Evolutionary conservation across 2,888 invertebrate genomes (phyloP).

Genomic region (Drosophila meridiana): DNA sequence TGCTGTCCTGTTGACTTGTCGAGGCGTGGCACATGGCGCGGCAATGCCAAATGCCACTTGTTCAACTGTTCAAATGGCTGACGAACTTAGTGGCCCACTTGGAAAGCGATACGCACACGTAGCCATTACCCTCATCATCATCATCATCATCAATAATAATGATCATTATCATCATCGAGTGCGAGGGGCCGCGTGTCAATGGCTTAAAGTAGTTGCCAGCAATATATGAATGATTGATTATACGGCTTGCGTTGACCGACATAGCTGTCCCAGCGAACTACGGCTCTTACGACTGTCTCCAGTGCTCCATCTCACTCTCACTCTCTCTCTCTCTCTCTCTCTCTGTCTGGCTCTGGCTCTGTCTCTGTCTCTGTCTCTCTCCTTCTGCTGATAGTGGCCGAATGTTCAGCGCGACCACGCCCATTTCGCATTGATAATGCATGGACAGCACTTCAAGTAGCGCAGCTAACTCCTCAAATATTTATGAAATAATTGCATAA

Average conservation of each 20-base stretch:
- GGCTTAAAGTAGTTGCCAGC: constrained; percentile 63
- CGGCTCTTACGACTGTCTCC: background rate
- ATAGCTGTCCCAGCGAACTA: background rate
- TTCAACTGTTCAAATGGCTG: constrained; percentile 37
- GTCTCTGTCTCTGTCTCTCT: background rate
- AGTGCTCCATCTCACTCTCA: background rate
- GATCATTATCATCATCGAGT: constrained; percentile 13
- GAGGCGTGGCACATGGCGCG: constrained; percentile 4
- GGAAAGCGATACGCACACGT: constrained; percentile 9
- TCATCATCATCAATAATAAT: constrained; percentile 10
- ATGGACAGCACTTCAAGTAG: constrained; percentile 19
- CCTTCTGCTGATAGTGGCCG: background rate
- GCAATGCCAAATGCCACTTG: constrained; percentile 41
- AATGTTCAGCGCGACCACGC: constrained; percentile 17
- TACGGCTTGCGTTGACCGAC: constrained; percentile 18
- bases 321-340: background rate
- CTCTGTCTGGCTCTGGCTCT: background rate
- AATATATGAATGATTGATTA: constrained; percentile 76
- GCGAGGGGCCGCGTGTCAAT: constrained; percentile 45
- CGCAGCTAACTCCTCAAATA: constrained; percentile 5
- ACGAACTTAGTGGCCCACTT: constrained; percentile 36
- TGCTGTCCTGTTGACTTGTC: background rate
- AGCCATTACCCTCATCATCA: background rate
- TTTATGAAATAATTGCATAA: constrained; percentile 36
- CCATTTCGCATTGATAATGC: constrained; percentile 27